Conservation (phyloP, 2,888 invertebrate genomes). For the Andrena praecox region DNA sequence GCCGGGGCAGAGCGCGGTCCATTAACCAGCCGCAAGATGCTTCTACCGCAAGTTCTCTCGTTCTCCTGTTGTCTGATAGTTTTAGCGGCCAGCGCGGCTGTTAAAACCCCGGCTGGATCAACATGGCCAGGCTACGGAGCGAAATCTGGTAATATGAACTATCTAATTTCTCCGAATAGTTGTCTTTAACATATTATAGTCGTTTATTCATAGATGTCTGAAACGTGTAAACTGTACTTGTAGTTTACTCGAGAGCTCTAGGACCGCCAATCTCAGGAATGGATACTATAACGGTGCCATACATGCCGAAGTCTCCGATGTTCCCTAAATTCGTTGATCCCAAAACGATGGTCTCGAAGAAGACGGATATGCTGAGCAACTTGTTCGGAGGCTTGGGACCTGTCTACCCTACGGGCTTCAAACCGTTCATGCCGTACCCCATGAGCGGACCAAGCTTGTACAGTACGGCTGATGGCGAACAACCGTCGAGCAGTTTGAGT, state of each 20-base stretch:
- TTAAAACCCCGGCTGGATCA: conserved; percentile 70
- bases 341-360: conserved; percentile 77
- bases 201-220: background rate
- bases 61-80: conserved; percentile 68
- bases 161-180: background rate
- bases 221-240: conserved; percentile 23
- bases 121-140: conserved; percentile 70
- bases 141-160: conserved; percentile 67
- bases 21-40: conserved; percentile 72
- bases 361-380: conserved; percentile 76
- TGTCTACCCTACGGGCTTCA: conserved; percentile 42
- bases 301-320: conserved; percentile 76
- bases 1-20: conserved; percentile 6
- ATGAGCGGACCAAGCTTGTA: conserved; percentile 27
- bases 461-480: conserved; percentile 9
- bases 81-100: conserved; percentile 60
- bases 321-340: conserved; percentile 82
- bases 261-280: conserved; percentile 72
- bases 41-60: conserved; percentile 65
- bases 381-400: conserved; percentile 76
- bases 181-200: conserved; percentile 1
- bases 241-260: conserved; percentile 74
- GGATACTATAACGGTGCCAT: conserved; percentile 77
- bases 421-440: conserved; percentile 47
- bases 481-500: background rate